These are phyloP conservation scores for Delia radicum DNA, from an alignment of 1,140 invertebrate genomes.

Conservation along the genomic window DNA sequence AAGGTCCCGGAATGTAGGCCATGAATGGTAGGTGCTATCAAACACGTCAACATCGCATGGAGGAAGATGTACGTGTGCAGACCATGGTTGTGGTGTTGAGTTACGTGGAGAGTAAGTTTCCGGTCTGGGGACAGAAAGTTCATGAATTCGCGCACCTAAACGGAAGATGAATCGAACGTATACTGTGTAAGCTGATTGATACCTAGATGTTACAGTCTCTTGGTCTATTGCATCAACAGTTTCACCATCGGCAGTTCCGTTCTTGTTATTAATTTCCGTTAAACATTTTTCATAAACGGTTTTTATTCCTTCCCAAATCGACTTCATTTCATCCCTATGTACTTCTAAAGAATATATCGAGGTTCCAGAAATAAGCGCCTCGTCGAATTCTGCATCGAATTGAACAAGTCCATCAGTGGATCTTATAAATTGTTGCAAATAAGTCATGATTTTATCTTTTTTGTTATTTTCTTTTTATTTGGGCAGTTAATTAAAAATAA, in stretches of 20 bases:
- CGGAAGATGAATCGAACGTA: not conserved
- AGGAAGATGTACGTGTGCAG: not conserved
- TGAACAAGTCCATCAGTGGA: not conserved
- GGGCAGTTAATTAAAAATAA: too few species aligned
- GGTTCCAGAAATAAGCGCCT: not conserved
- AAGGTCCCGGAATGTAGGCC: not conserved
- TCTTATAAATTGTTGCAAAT: not conserved
- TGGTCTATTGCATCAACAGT: not conserved
- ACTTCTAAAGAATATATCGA: not conserved
- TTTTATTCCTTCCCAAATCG: not conserved
- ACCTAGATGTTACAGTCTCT: not conserved
- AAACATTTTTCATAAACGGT: not conserved
- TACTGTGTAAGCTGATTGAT: not conserved
- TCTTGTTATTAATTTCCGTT: not conserved
- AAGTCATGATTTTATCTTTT: not conserved
- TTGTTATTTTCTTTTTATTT: too few species aligned
- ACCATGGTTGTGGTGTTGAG: not conserved
- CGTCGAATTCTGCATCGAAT: not conserved
- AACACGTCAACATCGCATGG: not conserved
- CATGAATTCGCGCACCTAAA: not conserved
- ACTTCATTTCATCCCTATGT: not conserved
- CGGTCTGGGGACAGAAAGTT: not conserved
- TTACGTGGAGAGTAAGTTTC: not conserved
- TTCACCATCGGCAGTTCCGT: not conserved
- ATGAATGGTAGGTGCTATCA: not conserved